Conservation (phyloP, 1,140 invertebrate species). For the Triops cancriformis region DNA sequence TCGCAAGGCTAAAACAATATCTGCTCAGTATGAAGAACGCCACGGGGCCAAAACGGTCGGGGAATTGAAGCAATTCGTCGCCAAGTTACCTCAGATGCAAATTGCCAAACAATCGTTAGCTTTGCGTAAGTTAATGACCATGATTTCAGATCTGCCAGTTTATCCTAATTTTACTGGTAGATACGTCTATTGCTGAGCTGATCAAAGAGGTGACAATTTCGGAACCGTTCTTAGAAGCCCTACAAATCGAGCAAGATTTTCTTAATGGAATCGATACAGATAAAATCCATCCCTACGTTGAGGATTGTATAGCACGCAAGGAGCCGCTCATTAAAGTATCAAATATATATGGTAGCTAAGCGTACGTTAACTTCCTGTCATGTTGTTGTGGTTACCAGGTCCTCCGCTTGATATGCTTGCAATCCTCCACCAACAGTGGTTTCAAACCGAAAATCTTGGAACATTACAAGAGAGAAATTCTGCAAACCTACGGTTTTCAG, state of each 20-base stretch:
- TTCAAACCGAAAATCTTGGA: slow-evolving; percentile 83
- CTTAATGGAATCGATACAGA: slow-evolving; percentile 85
- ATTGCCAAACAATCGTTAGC: slow-evolving; percentile 74
- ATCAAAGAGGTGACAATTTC: slow-evolving; percentile 61
- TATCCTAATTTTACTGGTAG: slow-evolving; percentile 40
- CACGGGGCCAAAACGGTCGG: slow-evolving; percentile 78
- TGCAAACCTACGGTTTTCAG: slow-evolving; percentile 84
- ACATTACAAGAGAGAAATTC: slow-evolving; percentile 84
- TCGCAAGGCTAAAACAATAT: slow-evolving; percentile 77
- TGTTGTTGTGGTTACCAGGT: slow-evolving; percentile 44
- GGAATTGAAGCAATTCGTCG: slow-evolving; percentile 90
- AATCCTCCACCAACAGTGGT: slow-evolving; percentile 77
- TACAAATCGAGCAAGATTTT: slow-evolving; percentile 79
- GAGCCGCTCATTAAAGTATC: slow-evolving; percentile 62
- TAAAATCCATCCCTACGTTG: slow-evolving; percentile 76
- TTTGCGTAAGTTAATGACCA: slow-evolving; percentile 45
- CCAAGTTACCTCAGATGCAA: slow-evolving; percentile 76
- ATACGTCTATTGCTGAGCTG: slow-evolving; percentile 65
- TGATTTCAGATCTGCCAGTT: not conserved
- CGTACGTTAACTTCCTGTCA: not conserved
- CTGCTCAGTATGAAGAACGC: slow-evolving; percentile 74
- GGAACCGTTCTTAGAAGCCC: slow-evolving; percentile 54
- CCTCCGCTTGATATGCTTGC: slow-evolving; percentile 77
- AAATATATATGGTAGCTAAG: not conserved
- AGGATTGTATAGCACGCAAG: slow-evolving; percentile 79